phyloP scores from a whole-genome alignment of 1,140 invertebrate species.

The Drosophila carrolli region DNA sequence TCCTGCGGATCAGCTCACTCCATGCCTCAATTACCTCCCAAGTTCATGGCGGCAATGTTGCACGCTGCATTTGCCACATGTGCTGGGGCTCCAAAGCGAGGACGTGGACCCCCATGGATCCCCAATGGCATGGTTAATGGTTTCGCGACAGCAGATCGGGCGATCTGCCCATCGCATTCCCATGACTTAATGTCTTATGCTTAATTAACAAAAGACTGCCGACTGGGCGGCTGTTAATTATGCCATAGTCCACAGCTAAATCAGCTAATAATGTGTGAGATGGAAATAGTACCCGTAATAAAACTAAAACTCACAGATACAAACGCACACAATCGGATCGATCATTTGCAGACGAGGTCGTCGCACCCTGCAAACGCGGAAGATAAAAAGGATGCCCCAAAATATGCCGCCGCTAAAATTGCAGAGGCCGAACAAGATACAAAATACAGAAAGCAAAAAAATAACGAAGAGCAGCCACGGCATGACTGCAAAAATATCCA shows the following conservation, averaged over 20 bases:
- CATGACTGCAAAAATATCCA: constrained; percentile 71
- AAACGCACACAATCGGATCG: constrained; percentile 56
- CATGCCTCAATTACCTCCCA: constrained; percentile 67
- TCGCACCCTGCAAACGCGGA: constrained; percentile 74
- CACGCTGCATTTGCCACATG: constrained; percentile 77
- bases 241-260: constrained; percentile 54
- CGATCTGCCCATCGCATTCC: constrained; percentile 64
- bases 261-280: constrained; percentile 56
- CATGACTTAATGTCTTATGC: constrained; percentile 76
- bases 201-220: constrained; percentile 78
- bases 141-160: constrained; percentile 24
- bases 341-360: constrained; percentile 54
- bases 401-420: constrained; percentile 66
- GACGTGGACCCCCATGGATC: not conserved
- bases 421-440: constrained; percentile 53
- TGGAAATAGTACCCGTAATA: constrained; percentile 54
- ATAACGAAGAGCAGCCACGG: constrained; percentile 20
- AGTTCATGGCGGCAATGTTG: constrained; percentile 70
- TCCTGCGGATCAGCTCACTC: constrained; percentile 31
- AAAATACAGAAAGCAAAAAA: constrained; percentile 28
- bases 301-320: constrained; percentile 10
- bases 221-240: constrained; percentile 68
- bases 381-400: constrained; percentile 81
- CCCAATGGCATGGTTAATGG: constrained; percentile 42
- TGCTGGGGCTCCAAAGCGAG: constrained; percentile 30